Evolutionary conservation across 2,888 invertebrate species (phyloP), one percentile per base, ranked within the genome.

Genomic region (Troilus luridus): DNA sequence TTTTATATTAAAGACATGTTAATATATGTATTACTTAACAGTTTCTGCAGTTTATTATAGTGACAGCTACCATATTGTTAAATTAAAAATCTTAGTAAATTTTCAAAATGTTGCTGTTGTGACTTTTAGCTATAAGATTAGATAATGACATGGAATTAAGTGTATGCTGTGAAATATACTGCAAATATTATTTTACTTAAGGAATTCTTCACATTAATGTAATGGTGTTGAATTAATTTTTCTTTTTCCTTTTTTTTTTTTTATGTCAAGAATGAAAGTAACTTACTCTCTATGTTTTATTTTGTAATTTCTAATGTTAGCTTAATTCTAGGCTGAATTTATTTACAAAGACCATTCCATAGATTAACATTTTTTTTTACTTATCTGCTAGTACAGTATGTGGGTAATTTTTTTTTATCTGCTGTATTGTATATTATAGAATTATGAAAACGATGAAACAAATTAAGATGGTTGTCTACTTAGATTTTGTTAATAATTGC

Each of bases 261-360:
- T 12, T n/a, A 77, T 77, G 0, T 41, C 21, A 41, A 77, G 17
- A 41, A 77, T 41, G 17, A 41, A 77, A 41, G 14, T 41, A 77
- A 77, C 41, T 19, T 17, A 41, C 41, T 77, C 41, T 41, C 41
- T 64, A 77, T 27, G 24, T 72, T 72, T 72, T 27, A 72, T 72
- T 27, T 27, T 72, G 19, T 27, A 27, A 72, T 10, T 27, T 14
- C 24, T 24, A 27, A 27, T 27, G 72, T 27, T 19, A 81, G 41
- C 27, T 81, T 81, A 81, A 41, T 54, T 81, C 24, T 81, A 81
- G 54, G 77, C 77, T 81, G 7, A 54, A 41, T 81, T 81, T 41
- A 81, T 10, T 81, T 81, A 81, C 9, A 54, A 81, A 54, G 81
- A 81, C 21, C 81, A 81, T 81, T 81, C 81, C 81, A 81, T 81